Base-by-base conservation (phyloP, 2,888 invertebrate species). In the Heterodera filipjevi region DNA sequence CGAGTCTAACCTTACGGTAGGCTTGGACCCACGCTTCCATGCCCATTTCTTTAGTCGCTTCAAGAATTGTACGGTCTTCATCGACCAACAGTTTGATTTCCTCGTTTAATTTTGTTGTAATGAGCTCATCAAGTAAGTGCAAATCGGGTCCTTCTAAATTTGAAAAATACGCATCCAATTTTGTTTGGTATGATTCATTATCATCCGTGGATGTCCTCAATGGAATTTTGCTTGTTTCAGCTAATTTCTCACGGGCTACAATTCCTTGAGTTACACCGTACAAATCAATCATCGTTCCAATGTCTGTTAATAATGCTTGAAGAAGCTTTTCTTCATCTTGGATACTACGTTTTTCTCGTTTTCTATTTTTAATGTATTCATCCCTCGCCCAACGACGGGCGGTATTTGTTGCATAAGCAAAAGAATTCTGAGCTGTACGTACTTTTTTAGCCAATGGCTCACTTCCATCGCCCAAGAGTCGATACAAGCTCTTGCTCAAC, bases 11-110 rank as follows among this genome's bases (percentile, higher is more conserved):
- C 10, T 66, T 32, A 10, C 33, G 64, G 32, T 76, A 76, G 30
- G 46, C 66, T 12, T 53, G 59, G n/a, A 74, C 59, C 74, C 74
- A 74, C 10, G 53, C n/a, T 22, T 74, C 74, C 68, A 33, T 16
- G 0, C 68, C 68, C 68, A 68, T 6, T 35, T 68, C 33, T 16
- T 33, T 68, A 10, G 68, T 68, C 2, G 32, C 32, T 6, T 68
- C 68, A 12, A 68, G 27, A 6, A 68, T 68, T n/a, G 27, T 27
- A 19, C 68, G 32, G 32, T 35, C 68, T 6, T 68, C 68, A 22
- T 68, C 32, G 19, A 0, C 16, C 35, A 35, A 22, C 3, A 8
- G 32, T 16, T 19, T 19, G 30, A 16, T 32, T 22, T 68, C 68
- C 2, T 32, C 33, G 8, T 33, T 35, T 22, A 68, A 68, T 35